phyloP scores from a whole-genome alignment of 2,797 vertebrate species.

The Anguilla anguilla region DNA sequence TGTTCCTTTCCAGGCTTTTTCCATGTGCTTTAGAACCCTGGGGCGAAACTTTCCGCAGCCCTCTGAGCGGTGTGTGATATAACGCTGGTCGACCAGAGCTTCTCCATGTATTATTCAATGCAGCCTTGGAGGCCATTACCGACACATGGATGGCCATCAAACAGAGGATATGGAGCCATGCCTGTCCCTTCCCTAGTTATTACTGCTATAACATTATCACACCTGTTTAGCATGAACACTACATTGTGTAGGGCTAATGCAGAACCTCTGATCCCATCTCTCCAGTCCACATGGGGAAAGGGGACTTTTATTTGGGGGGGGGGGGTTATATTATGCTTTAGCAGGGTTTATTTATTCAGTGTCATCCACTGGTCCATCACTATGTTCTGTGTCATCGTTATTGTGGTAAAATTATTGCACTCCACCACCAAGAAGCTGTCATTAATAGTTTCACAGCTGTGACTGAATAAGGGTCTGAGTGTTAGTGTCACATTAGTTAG shows the following conservation, averaged over 20 bases:
- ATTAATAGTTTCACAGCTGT: background rate
- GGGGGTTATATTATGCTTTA: background rate
- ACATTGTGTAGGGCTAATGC: background rate
- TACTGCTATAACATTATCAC: background rate
- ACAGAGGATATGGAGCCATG: background rate
- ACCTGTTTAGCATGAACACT: background rate
- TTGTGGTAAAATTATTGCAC: background rate
- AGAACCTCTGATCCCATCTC: background rate
- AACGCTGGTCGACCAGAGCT: slow-evolving; percentile 1
- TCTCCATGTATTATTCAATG: slow-evolving; percentile 7
- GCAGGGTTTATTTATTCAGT: background rate
- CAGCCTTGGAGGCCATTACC: slow-evolving; percentile 1
- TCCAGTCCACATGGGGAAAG: background rate
- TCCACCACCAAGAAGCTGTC: background rate
- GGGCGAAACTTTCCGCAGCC: background rate
- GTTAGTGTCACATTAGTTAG: background rate
- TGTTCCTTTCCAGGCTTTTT: background rate
- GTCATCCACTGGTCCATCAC: background rate
- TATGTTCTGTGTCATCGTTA: background rate
- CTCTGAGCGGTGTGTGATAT: background rate
- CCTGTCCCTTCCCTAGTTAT: background rate
- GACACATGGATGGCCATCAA: background rate
- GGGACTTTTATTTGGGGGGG: background rate
- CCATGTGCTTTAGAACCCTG: background rate
- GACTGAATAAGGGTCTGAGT: background rate